Base-by-base conservation (phyloP, 1,140 invertebrate species). In the Calosoma granatense region DNA sequence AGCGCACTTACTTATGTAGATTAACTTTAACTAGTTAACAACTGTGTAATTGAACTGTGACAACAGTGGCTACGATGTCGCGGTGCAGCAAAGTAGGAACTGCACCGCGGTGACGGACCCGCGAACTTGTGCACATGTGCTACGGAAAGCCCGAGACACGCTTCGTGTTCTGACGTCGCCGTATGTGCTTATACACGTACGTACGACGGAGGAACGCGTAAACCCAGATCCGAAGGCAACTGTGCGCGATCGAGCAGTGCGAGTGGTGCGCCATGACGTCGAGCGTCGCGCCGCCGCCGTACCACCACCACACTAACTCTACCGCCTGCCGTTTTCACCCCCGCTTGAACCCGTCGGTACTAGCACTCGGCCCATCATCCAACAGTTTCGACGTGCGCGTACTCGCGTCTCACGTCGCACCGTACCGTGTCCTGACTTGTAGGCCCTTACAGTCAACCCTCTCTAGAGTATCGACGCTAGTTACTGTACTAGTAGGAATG, bases 381-480 rank as follows among this genome's bases (percentile, higher is more conserved):
- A n/a, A n/a, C n/a, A 36, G 26, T 36, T 36, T 36, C 26, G 41
- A 17, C 41, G n/a, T n/a, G 41, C 41, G 41, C 41, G 41, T 47
- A 17, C 41, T 47, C 41, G 9, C 41, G 3, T 17, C 17, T 47
- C 17, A 12, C 17, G 6, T 17, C 41, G 17, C 41, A 9, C 9
- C 17, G 41, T 17, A 4, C 41, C 41, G 41, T 14, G 26, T 14
- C 14, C 26, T 30, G 14, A 4, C 26, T 4, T 30, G 26, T n/a
- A n/a, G n/a, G n/a, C n/a, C n/a, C n/a, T n/a, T n/a, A n/a, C n/a
- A n/a, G n/a, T n/a, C n/a, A n/a, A n/a, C n/a, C n/a, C n/a, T n/a
- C n/a, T n/a, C n/a, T n/a, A n/a, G n/a, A n/a, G n/a, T n/a, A n/a
- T 30, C 26, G 14, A 30, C 26, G 4, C 26, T 6, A 30, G 6